Conservation (phyloP, 2,113 vertebrate species). For the Gadus macrocephalus region DNA sequence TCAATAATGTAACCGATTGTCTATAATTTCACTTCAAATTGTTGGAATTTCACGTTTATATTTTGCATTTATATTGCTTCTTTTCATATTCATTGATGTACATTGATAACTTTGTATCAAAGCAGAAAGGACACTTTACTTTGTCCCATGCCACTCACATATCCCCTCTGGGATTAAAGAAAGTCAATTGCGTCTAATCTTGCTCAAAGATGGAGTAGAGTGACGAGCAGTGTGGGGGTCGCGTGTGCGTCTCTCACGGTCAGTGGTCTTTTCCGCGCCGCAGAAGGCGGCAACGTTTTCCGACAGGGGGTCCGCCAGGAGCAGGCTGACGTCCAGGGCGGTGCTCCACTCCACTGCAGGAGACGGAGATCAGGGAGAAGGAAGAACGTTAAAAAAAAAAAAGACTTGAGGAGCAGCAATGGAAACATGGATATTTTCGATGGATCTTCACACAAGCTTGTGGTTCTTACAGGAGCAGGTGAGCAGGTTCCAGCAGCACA, state of each 20-base stretch:
- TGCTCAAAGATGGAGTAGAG: no score
- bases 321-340: slow-evolving; percentile 72
- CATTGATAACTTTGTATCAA: no score
- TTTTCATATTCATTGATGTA: no score
- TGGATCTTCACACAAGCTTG: neutral
- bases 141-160: no score
- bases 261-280: slow-evolving; percentile 65
- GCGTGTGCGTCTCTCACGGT: slow-evolving; percentile 73
- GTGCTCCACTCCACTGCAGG: slow-evolving; percentile 90
- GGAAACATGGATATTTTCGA: neutral
- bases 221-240: no score
- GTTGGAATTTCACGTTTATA: no score
- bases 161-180: no score
- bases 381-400: neutral
- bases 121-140: no score
- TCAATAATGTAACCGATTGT: no score
- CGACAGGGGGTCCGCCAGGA: slow-evolving; percentile 82
- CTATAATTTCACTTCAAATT: no score
- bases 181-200: no score
- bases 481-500: slow-evolving; percentile 97
- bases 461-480: slow-evolving; percentile 82
- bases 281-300: slow-evolving; percentile 87
- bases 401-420: neutral
- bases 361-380: neutral
- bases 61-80: no score